phyloP scores from a whole-genome alignment of 2,888 invertebrate species.

The Seira sanloemensis region DNA sequence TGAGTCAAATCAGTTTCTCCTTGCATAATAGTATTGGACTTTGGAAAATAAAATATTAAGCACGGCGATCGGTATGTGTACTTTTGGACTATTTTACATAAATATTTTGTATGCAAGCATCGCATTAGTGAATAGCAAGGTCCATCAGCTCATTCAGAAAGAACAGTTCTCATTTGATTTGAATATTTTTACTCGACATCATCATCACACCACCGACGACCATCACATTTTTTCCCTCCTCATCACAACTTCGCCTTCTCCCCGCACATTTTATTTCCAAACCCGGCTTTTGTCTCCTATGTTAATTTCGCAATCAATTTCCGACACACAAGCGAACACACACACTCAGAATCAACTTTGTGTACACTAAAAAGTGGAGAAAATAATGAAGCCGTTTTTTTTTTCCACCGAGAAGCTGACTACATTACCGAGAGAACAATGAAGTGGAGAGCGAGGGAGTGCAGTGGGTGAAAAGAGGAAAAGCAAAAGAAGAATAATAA shows the following conservation, averaged over 20 bases:
- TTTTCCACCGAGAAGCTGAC: slow-evolving; percentile 22
- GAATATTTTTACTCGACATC: slow-evolving; percentile 50
- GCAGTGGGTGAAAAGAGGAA: background rate
- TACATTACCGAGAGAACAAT: slow-evolving; percentile 30
- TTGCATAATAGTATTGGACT: background rate
- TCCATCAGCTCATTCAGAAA: slow-evolving; percentile 57
- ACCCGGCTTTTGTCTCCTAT: slow-evolving; percentile 67
- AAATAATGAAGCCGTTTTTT: slow-evolving; percentile 42
- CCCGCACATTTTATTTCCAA: no score
- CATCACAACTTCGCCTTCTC: background rate
- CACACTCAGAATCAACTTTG: no score
- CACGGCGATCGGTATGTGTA: background rate
- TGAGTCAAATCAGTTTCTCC: no score
- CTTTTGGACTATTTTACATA: background rate
- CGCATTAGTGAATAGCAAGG: slow-evolving; percentile 22
- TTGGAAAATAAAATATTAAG: background rate
- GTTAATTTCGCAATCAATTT: slow-evolving; percentile 72
- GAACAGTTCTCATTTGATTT: slow-evolving; percentile 59
- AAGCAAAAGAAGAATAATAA: slow-evolving; percentile 39
- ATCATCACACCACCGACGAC: slow-evolving; percentile 1
- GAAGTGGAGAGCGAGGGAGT: slow-evolving; percentile 19
- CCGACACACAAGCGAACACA: slow-evolving; percentile 60
- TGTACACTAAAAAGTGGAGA: background rate
- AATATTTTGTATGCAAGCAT: slow-evolving; percentile 23
- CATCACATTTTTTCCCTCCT: slow-evolving; percentile 21